These are phyloP conservation scores for Lasioglossum lativentre DNA, from an alignment of 2,888 invertebrate genomes.

Conservation along the genomic window DNA sequence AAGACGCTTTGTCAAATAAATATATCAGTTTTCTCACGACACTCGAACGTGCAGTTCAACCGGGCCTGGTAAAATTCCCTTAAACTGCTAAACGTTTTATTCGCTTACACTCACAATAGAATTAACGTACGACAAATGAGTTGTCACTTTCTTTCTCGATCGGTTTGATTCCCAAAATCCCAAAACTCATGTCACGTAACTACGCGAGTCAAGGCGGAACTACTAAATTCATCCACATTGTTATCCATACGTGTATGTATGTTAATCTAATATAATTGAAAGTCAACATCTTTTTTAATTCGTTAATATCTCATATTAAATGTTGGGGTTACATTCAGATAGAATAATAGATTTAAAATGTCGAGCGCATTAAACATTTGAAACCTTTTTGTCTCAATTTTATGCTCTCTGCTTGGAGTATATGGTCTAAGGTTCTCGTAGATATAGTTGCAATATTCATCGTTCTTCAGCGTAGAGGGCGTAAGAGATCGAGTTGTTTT, in stretches of 20 bases:
- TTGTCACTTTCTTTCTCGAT: constrained; percentile 71
- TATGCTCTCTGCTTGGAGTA: too few relatives aligned
- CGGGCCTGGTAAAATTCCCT: background rate
- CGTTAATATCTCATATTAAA: background rate
- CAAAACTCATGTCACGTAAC: constrained; percentile 81
- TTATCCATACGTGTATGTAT: background rate
- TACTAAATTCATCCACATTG: background rate
- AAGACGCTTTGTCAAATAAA: background rate
- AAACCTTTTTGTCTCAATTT: background rate
- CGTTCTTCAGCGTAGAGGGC: too few relatives aligned
- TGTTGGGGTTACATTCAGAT: background rate
- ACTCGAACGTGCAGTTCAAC: constrained; percentile 6
- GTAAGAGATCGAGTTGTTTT: too few relatives aligned
- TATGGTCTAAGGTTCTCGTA: too few relatives aligned
- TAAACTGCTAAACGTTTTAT: constrained; percentile 9
- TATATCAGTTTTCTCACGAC: background rate
- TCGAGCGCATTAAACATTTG: too few relatives aligned
- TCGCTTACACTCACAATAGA: constrained; percentile 3
- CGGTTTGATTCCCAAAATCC: constrained; percentile 64
- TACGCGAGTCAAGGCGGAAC: constrained; percentile 75
- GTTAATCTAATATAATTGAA: background rate
- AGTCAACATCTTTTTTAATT: background rate
- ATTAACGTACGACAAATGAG: constrained; percentile 50
- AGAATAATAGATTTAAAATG: too few relatives aligned
- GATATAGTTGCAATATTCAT: too few relatives aligned